Percentiles rank a stretch among this genome's conserved stretches.
phyloP scores from a whole-genome alignment of 2,888 invertebrate species.

The Sphaerophoria taeniata region DNA sequence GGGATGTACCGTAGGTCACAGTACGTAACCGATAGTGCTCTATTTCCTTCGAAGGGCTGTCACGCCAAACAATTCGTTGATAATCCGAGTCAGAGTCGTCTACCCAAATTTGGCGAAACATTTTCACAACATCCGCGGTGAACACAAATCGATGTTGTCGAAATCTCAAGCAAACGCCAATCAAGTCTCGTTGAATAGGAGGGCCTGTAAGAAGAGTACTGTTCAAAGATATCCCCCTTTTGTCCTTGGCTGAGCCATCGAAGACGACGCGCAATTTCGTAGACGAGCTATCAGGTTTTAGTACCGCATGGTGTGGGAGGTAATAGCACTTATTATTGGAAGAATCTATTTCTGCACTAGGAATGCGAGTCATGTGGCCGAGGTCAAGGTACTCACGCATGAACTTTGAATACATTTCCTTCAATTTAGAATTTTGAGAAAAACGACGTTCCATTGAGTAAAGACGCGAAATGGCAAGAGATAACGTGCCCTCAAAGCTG shows the following conservation, averaged over 20 bases:
- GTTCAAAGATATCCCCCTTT: conserved; percentile 47
- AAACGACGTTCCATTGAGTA: conserved; percentile 38
- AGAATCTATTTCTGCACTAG: conserved; percentile 3
- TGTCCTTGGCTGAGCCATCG: conserved; percentile 57
- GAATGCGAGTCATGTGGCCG: conserved; percentile 39
- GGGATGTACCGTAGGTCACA: conserved; percentile 22
- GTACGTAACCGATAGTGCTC: conserved; percentile 32
- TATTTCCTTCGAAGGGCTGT: conserved; percentile 23
- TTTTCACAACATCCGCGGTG: conserved; percentile 40
- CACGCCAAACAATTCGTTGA: conserved; percentile 57
- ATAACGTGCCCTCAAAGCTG: conserved; percentile 34
- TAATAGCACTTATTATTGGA: conserved; percentile 49
- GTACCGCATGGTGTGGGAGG: conserved; percentile 74
- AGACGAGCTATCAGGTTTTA: no score
- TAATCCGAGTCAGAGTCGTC: not conserved
- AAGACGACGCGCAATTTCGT: conserved; percentile 59
- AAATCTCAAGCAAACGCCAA: conserved; percentile 66
- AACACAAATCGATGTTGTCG: conserved; percentile 55
- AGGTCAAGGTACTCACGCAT: conserved; percentile 40
- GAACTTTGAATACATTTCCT: conserved; percentile 10
- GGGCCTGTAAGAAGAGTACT: conserved; percentile 49
- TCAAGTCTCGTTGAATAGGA: conserved; percentile 51
- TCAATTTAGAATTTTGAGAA: conserved; percentile 12
- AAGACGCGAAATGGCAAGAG: conserved; percentile 27
- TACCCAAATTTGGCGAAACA: conserved; percentile 61